Conservation (phyloP, 2,113 vertebrate genomes). For the Pelobates fuscus region DNA sequence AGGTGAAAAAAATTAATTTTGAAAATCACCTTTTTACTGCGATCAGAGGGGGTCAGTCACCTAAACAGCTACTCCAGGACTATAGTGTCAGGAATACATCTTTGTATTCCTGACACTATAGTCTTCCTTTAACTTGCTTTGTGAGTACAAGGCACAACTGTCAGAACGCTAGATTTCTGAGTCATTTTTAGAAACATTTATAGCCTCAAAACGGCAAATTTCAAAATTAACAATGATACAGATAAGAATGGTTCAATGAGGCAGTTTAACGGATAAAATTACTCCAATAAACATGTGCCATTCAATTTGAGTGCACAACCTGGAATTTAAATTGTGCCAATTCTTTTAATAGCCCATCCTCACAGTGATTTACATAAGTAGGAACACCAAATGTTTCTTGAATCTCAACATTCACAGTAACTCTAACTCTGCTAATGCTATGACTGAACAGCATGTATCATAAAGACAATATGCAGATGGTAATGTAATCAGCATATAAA, state of each 20-base stretch:
- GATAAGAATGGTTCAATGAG: not conserved
- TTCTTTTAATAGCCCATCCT: slow-evolving; percentile 36
- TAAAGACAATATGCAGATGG: slow-evolving; percentile 36
- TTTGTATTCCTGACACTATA: no score
- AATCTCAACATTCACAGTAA: slow-evolving; percentile 31
- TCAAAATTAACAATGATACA: not conserved
- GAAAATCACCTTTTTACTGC: no score
- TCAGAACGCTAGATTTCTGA: no score
- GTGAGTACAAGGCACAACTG: no score
- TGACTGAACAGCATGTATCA: slow-evolving; percentile 10
- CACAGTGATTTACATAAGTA: slow-evolving; percentile 23
- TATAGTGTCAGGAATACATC: no score
- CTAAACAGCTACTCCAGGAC: no score
- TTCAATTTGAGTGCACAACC: slow-evolving; percentile 5
- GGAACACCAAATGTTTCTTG: slow-evolving; percentile 7
- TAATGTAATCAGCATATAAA: slow-evolving; percentile 47
- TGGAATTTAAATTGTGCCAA: slow-evolving; percentile 27
- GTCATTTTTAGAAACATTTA: no score
- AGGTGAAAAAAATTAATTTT: no score
- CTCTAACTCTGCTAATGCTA: slow-evolving; percentile 13
- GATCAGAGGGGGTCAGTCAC: no score
- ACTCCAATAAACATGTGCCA: not conserved
- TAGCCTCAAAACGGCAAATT: not conserved
- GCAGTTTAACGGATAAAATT: not conserved
- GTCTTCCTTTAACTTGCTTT: no score